Percentiles rank a stretch among this genome's conserved stretches.
Evolutionary conservation across 2,113 vertebrate genomes (phyloP).

Genomic region (Orthochromis malagaraziensis): DNA sequence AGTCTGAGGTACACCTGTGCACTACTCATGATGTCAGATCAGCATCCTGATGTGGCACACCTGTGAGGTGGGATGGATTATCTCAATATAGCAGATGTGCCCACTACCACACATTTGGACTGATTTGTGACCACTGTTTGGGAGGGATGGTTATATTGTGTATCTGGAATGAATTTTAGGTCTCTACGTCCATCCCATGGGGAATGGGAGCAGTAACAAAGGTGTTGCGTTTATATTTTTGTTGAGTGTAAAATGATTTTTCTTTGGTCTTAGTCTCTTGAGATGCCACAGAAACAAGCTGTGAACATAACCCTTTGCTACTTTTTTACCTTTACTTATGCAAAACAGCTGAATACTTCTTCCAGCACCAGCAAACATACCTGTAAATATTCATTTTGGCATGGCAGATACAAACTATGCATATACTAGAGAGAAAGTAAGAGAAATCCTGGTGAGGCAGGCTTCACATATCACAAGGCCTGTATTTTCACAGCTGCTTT

Average conservation of each 20-base stretch:
- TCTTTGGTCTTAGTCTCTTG: neutral
- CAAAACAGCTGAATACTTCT: neutral
- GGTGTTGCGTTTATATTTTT: too few relatives aligned
- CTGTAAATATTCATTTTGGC: neutral
- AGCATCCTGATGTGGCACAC: too few relatives aligned
- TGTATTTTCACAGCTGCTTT: conserved; percentile 64
- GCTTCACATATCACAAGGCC: conserved; percentile 14
- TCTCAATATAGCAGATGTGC: too few relatives aligned
- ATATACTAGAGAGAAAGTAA: neutral
- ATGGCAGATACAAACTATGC: neutral
- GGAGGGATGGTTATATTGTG: too few relatives aligned
- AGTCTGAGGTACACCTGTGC: too few relatives aligned
- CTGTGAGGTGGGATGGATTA: too few relatives aligned
- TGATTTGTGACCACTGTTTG: too few relatives aligned
- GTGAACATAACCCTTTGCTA: neutral
- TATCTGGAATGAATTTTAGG: too few relatives aligned
- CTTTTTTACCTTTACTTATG: neutral
- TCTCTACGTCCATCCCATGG: too few relatives aligned
- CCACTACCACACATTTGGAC: too few relatives aligned
- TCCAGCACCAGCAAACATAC: neutral
- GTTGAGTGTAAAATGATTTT: neutral
- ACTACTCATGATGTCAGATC: too few relatives aligned
- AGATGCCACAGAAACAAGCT: neutral
- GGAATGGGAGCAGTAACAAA: too few relatives aligned
- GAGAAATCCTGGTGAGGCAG: neutral